Conservation (phyloP, 2,113 vertebrate genomes). For the Colius striatus region DNA sequence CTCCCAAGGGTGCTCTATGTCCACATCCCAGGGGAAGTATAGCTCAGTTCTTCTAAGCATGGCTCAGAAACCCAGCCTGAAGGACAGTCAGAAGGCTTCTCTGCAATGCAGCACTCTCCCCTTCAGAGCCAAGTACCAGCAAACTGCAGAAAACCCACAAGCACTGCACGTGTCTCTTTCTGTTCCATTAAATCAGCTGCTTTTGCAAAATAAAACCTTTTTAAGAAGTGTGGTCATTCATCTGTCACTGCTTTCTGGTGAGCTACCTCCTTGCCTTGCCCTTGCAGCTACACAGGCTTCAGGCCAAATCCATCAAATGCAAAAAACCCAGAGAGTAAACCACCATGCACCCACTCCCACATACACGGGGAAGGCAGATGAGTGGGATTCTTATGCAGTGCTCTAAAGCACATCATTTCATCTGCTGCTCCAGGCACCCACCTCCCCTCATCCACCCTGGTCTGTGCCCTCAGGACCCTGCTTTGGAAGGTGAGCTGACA, state of each 20-base stretch:
- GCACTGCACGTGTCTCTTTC: not conserved
- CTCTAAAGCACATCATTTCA: not conserved
- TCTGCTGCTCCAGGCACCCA: not conserved
- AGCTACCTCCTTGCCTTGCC: not conserved
- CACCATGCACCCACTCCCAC: not conserved
- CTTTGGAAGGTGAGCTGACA: not conserved
- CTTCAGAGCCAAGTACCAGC: conserved; percentile 3
- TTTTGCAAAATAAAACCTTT: conserved; percentile 2
- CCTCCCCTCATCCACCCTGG: accelerated
- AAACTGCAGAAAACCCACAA: conserved; percentile 35
- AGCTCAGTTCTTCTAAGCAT: not conserved
- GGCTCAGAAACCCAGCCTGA: not conserved
- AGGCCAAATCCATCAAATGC: not conserved
- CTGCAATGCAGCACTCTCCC: conserved; percentile 54
- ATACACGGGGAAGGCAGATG: not conserved
- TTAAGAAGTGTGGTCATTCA: not conserved
- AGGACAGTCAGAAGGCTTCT: conserved; percentile 9
- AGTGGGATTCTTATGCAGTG: not conserved
- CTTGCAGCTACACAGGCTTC: conserved; percentile 2
- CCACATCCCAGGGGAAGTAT: not conserved
- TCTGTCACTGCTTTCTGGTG: not conserved
- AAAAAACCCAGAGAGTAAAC: not conserved
- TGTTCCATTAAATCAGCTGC: conserved; percentile 2
- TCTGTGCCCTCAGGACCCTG: not conserved
- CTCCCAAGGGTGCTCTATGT: not conserved